Evolutionary conservation across 2,113 vertebrate species (phyloP), one percentile per base, ranked within the genome.

Genomic region (Oryzias javanicus): DNA sequence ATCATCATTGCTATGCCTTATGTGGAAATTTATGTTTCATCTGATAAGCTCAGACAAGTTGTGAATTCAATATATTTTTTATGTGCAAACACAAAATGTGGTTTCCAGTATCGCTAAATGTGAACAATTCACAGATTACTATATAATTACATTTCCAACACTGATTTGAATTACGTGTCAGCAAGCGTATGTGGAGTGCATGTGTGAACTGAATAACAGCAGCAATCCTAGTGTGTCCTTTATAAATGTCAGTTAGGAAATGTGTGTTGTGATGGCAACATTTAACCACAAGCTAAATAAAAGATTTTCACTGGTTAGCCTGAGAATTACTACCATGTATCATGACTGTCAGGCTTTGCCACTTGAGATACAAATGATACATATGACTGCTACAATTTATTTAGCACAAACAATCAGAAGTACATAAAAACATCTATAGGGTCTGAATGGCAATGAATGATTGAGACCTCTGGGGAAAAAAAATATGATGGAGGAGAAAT

Each of bases 251-350:
- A 73, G 29, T 45, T 44, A 58, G 45, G 14, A 18, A 48, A 42
- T 44, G 41, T 4, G 29, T 70, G 79, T 75, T 68, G 74, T 61
- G 58, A 71, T 70, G 46, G 67, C 44, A 76, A 70, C 61, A 58
- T 60, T 64, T 56, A 66, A 29, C n/a, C 44, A 58, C 49, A 74
- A 70, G 49, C 64, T 49, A 67, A 70, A 73, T 60, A 40, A 24
- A 61, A 44, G n/a, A 54, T 14, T 41, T 70, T 63, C 52, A 53
- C 3, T 0, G 67, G 67, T 80, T 53, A 68, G 58, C 46, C 59
- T 52, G 19, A 13, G 47, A 66, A 60, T 67, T 58, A 70, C 54
- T 22, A 42, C 55, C 19, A 70, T 56, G 54, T 55, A 65, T 63
- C 57, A 60, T 4, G 45, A 41, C 35, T 69, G 57, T 53, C 64